Evolutionary conservation across 2,113 vertebrate species (phyloP), one percentile per base, ranked within the genome.

Genomic region (Elanus axillaris): DNA sequence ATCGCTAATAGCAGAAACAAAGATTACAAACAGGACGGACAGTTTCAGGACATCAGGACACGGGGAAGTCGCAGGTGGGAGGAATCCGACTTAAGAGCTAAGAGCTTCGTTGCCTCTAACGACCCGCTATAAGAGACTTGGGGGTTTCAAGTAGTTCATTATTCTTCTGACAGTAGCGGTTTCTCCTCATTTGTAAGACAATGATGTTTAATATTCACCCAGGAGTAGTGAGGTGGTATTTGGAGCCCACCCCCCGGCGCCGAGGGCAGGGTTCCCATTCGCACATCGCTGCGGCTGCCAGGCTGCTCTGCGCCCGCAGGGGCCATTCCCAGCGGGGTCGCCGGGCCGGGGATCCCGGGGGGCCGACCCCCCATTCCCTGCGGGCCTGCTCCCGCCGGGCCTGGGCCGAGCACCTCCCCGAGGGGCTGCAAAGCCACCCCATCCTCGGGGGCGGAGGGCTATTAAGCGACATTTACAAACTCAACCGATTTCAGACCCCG

Each of bases 151-250:
- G 50, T 58, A 20, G 38, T 85, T 90, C 85, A 36, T 92, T 88
- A 86, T 88, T 72, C 56, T 76, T 82, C 20, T 64, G 77, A 53
- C 31, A 45, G 53, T 83, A 86, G 93, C 83, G 18, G 50, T 88
- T 94, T 81, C 76, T 84, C 52, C 88, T 91, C 72, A 56, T 80
- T 88, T 94, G 90, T 83, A 90, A 90, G 75, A 91, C 79, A 90
- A 89, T 84, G 72, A 80, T 84, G 86, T 84, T 96, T 94, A 90
- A 88, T 88, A 92, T 86, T 95, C 95, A 86, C 95, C 29, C 38
- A 73, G 66, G 58, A 93, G 78, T 2, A 83, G 74, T 9, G 78
- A 90, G 92, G 88, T 86, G 82, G 48, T 48, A 52, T 88, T 64
- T 31, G 88, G 90, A 60, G 3, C 18, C 10, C 62, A 5, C 22